These are phyloP conservation scores for Helogale parvula DNA, from an alignment of 2,113 vertebrate genomes.

Conservation along the genomic window DNA sequence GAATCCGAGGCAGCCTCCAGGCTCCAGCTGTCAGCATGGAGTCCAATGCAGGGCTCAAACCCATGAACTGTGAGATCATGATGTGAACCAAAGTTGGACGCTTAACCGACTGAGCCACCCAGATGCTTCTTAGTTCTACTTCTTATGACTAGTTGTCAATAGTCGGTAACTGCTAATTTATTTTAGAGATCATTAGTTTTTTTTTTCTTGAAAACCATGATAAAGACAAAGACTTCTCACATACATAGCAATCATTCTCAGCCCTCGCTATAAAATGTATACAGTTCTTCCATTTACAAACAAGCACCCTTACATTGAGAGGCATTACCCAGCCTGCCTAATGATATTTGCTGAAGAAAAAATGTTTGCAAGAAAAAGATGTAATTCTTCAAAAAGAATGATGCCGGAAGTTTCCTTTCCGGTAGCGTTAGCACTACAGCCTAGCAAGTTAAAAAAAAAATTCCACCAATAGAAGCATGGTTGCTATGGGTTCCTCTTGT, in stretches of 20 bases:
- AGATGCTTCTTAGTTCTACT: not conserved
- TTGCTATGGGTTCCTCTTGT: conserved; percentile 47
- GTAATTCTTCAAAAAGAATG: conserved; percentile 13
- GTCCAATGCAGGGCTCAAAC: too few species aligned
- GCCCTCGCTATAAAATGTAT: not conserved
- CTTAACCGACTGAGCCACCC: too few species aligned
- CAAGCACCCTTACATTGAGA: not conserved
- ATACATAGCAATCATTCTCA: not conserved
- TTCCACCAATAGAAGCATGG: not conserved
- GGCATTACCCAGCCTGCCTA: not conserved
- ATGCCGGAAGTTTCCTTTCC: conserved; percentile 7
- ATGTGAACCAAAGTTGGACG: too few species aligned
- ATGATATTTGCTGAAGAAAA: conserved; percentile 13
- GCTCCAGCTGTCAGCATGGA: too few species aligned
- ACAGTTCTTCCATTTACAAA: not conserved
- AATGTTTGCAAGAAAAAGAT: not conserved
- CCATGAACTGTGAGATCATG: too few species aligned
- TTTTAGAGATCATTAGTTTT: not conserved
- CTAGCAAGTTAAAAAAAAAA: not conserved
- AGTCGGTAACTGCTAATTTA: conserved; percentile 18
- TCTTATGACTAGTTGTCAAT: not conserved
- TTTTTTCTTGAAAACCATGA: not conserved
- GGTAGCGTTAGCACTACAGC: not conserved
- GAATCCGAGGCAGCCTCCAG: too few species aligned
- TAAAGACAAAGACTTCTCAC: not conserved